A percentile compares a stretch with the other conserved stretches of the same genome.
Evolutionary conservation across 2,888 invertebrate genomes (phyloP).

Genomic region (Ferdinandea cuprea): DNA sequence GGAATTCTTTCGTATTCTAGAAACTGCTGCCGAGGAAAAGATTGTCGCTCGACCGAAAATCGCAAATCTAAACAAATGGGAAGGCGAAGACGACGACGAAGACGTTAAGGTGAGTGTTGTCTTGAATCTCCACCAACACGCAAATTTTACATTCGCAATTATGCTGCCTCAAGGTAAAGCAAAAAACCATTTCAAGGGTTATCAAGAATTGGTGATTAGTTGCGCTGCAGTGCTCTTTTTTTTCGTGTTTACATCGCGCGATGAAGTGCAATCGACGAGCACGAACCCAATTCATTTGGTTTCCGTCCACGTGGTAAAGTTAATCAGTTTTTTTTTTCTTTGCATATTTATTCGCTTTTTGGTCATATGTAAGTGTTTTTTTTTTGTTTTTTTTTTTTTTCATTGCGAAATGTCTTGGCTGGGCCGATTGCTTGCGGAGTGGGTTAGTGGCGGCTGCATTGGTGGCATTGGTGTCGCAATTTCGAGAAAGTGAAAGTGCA

Average conservation of each 20-base stretch:
- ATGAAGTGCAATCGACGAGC: background rate
- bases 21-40: conserved; percentile 84
- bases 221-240: background rate
- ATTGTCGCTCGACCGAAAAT: conserved; percentile 89
- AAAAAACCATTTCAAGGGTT: conserved; percentile 19
- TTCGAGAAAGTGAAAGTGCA: conserved; percentile 65
- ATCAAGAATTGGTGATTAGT: conserved; percentile 28
- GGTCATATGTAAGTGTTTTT: background rate
- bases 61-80: conserved; percentile 89
- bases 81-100: conserved; percentile 94
- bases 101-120: conserved; percentile 92
- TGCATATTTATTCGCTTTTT: background rate
- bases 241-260: conserved; percentile 35
- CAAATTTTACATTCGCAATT: background rate
- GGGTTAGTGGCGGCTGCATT: conserved; percentile 37
- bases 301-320: conserved; percentile 79
- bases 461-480: background rate
- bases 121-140: conserved; percentile 14
- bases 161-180: conserved; percentile 6
- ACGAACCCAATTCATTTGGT: conserved; percentile 64
- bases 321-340: conserved; percentile 33
- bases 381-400: background rate
- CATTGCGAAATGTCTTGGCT: conserved; percentile 5
- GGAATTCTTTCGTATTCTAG: conserved; percentile 75
- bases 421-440: conserved; percentile 3